Evolutionary conservation across 2,113 vertebrate species (phyloP).

Genomic region (Cephalopterus ornatus): DNA sequence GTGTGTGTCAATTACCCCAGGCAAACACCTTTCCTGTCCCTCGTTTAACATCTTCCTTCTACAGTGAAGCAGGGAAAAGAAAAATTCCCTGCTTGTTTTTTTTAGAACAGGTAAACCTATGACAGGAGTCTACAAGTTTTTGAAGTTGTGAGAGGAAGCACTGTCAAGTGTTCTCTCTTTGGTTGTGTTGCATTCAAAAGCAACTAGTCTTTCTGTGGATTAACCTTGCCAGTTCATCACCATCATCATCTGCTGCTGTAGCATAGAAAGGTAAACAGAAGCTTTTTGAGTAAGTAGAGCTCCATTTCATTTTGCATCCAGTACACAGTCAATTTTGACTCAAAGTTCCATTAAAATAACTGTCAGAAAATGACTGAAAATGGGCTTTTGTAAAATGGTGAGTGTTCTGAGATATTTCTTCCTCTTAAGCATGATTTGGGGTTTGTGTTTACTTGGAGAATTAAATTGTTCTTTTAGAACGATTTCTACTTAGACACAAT

Average conservation of each 20-base stretch:
- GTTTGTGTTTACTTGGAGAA: conserved; percentile 1
- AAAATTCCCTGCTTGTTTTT: too few relatives aligned
- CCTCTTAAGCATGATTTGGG: background rate
- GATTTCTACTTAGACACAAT: conserved; percentile 53
- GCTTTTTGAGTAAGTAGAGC: background rate
- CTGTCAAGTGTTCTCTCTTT: too few relatives aligned
- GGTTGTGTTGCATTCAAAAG: background rate
- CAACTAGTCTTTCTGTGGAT: background rate
- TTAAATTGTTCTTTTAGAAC: conserved; percentile 41
- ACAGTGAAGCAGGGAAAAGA: too few relatives aligned
- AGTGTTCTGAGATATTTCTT: background rate
- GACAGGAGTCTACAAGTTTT: background rate
- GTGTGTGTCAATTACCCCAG: too few relatives aligned
- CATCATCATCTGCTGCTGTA: background rate
- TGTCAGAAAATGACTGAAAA: background rate
- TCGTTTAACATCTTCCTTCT: too few relatives aligned
- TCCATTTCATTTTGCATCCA: background rate
- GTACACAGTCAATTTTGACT: background rate
- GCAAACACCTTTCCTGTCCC: too few relatives aligned
- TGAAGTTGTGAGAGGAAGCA: background rate
- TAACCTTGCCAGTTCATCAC: background rate
- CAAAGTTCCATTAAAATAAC: background rate
- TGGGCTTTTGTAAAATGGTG: background rate
- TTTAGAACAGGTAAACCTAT: too few relatives aligned
- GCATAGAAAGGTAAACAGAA: background rate